These are phyloP conservation scores for Eudyptes chrysolophus DNA, from an alignment of 2,113 vertebrate species.

Conservation along the genomic window DNA sequence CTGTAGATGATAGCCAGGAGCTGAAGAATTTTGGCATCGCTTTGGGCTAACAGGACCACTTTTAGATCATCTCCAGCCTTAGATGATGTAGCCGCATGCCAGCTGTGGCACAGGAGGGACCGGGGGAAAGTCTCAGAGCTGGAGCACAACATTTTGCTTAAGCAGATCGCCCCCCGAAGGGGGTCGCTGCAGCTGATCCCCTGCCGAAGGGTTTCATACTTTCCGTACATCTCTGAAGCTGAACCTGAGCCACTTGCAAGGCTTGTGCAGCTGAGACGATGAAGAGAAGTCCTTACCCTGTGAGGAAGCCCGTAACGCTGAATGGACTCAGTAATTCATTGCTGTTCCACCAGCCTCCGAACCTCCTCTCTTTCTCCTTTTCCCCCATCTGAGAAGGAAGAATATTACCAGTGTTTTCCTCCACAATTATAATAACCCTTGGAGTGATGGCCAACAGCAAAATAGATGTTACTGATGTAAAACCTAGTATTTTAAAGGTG, in stretches of 20 bases:
- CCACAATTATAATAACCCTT: background rate
- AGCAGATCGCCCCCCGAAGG: background rate
- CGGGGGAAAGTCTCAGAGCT: background rate
- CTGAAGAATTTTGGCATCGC: background rate
- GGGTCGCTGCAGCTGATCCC: background rate
- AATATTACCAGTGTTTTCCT: constrained; percentile 47
- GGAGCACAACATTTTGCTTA: background rate
- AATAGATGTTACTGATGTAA: constrained; percentile 50
- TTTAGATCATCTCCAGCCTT: background rate
- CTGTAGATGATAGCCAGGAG: background rate
- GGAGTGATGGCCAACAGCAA: constrained; percentile 56
- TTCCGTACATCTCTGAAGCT: constrained; percentile 30
- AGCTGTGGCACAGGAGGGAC: background rate
- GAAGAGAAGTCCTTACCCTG: constrained; percentile 16
- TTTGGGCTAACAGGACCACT: background rate
- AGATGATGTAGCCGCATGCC: background rate
- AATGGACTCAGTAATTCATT: background rate
- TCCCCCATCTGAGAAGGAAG: constrained; percentile 29
- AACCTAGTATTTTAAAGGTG: constrained; percentile 53
- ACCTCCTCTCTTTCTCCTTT: constrained; percentile 4
- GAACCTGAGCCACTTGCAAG: constrained; percentile 53
- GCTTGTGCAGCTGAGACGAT: constrained; percentile 45
- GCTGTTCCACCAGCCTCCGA: constrained; percentile 32
- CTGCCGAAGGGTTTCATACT: background rate
- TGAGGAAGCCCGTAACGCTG: background rate